Conservation (phyloP, 2,888 invertebrate species). For the Pristionchus mayeri region DNA sequence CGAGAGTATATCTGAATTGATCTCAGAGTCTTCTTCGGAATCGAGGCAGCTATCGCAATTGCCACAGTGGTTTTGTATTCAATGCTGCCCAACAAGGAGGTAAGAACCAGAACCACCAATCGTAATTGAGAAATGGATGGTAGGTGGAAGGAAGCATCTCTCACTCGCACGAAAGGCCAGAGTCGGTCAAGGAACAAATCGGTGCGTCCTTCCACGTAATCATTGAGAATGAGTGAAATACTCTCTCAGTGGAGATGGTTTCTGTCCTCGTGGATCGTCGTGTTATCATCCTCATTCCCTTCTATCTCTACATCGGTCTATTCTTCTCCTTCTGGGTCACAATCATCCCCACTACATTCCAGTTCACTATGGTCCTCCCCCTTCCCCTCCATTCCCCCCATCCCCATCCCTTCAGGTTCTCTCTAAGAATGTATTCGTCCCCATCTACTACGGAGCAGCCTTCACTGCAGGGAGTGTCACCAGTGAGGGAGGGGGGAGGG, state of each 20-base stretch:
- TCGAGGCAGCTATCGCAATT: not conserved
- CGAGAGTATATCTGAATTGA: no score
- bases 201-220: not conserved
- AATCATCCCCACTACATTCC: constrained; percentile 36
- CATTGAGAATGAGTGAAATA: no score
- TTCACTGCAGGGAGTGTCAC: constrained; percentile 41
- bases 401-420: constrained; percentile 1
- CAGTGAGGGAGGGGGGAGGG: not conserved
- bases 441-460: constrained; percentile 26
- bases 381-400: no score
- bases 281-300: constrained; percentile 35
- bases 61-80: not conserved
- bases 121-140: not conserved
- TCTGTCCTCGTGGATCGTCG: constrained; percentile 13
- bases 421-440: constrained; percentile 22
- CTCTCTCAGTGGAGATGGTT: constrained; percentile 17
- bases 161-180: not conserved
- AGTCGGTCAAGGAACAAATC: not conserved
- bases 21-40: constrained; percentile 5
- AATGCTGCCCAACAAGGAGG: constrained; percentile 19
- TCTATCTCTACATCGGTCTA: constrained; percentile 42
- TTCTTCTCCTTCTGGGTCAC: constrained; percentile 49
- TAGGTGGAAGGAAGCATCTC: constrained; percentile 44
- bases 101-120: no score
- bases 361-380: constrained; percentile 48